phyloP scores from a whole-genome alignment of 2,113 vertebrate species.

The Psammodynastes pulverulentus region DNA sequence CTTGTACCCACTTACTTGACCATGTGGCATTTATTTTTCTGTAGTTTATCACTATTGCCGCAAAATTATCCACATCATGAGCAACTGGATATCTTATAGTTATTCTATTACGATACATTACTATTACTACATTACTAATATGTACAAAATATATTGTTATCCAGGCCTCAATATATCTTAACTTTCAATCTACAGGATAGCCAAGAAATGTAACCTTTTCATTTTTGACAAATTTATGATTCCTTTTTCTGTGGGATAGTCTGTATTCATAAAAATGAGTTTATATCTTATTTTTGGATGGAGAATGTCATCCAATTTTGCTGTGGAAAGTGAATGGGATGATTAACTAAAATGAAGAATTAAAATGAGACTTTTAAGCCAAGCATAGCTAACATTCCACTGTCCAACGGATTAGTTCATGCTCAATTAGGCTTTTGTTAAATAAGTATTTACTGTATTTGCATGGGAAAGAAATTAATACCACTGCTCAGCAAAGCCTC shows the following conservation, averaged over 20 bases:
- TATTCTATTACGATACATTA: not conserved
- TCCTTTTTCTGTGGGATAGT: not conserved
- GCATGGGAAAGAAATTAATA: conserved; percentile 32
- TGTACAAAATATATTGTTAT: no score
- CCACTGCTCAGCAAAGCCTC: conserved; percentile 49
- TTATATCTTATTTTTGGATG: not conserved
- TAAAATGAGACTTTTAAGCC: conserved; percentile 11
- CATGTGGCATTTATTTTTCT: not conserved
- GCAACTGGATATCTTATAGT: not conserved
- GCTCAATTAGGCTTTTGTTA: conserved; percentile 56
- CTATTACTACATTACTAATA: no score
- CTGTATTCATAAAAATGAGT: not conserved
- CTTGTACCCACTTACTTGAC: not conserved
- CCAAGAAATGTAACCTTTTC: not conserved
- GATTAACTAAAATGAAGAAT: conserved; percentile 16
- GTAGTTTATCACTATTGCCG: not conserved
- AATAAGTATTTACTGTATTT: conserved; percentile 44
- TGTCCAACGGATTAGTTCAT: conserved; percentile 51
- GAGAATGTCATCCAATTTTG: not conserved
- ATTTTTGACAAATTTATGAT: not conserved
- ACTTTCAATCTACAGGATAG: not conserved
- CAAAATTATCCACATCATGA: not conserved
- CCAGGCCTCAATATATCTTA: not conserved
- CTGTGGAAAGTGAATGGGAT: not conserved
- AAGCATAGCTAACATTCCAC: conserved; percentile 13